These are phyloP conservation scores for Cordylochernes scorpioides DNA, from an alignment of 2,888 invertebrate genomes.

Conservation along the genomic window DNA sequence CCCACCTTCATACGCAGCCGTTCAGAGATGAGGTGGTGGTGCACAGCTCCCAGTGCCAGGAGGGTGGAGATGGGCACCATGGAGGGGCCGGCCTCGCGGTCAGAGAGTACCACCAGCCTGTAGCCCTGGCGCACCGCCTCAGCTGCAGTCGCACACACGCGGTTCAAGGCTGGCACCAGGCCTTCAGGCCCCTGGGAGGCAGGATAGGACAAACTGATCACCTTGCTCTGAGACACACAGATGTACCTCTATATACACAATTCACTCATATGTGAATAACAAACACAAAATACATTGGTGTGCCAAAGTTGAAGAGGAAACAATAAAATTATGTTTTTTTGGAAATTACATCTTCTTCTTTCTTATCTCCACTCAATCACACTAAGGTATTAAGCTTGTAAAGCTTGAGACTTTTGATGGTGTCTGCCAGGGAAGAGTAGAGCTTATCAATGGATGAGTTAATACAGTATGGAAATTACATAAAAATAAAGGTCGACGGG, in stretches of 20 bases:
- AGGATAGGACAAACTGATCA: constrained; percentile 68
- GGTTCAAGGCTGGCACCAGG: constrained; percentile 45
- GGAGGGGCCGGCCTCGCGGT: constrained; percentile 29
- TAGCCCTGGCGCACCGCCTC: constrained; percentile 45
- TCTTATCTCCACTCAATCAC: too few relatives aligned
- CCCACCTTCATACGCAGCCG: constrained; percentile 87
- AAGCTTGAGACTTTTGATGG: too few relatives aligned
- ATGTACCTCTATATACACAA: not conserved
- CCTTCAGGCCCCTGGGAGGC: constrained; percentile 36
- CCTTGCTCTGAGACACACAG: constrained; percentile 31
- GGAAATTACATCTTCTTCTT: too few relatives aligned
- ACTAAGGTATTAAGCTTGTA: too few relatives aligned
- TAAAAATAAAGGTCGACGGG: too few relatives aligned
- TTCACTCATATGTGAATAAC: not conserved
- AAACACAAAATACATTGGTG: too few relatives aligned
- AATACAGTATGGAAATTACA: too few relatives aligned
- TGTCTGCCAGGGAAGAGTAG: too few relatives aligned
- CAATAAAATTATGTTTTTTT: too few relatives aligned
- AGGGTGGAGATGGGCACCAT: constrained; percentile 34
- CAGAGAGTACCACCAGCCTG: constrained; percentile 63
- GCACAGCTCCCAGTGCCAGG: constrained; percentile 66
- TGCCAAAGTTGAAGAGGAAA: too few relatives aligned
- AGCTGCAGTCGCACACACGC: constrained; percentile 51
- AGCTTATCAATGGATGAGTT: too few relatives aligned
- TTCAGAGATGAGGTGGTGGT: constrained; percentile 79